Conservation (phyloP, 2,888 invertebrate genomes). For the Gymnoscelis rufifasciata region DNA sequence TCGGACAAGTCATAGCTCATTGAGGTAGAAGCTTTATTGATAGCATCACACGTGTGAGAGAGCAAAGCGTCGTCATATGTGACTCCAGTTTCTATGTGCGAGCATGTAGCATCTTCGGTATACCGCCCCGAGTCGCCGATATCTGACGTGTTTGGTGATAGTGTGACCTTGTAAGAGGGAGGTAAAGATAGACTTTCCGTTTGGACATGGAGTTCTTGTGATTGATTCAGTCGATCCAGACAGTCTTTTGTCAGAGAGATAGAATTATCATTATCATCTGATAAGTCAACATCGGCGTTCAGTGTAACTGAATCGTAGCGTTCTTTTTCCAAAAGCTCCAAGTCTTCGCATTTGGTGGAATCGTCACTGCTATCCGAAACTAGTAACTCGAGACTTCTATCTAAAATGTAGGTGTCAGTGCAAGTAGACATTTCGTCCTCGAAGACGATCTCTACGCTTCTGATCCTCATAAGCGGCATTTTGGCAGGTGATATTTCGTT, state of each 20-base stretch:
- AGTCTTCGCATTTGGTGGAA: slow-evolving; percentile 69
- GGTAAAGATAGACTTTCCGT: slow-evolving; percentile 44
- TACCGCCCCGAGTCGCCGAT: slow-evolving; percentile 64
- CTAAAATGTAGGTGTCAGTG: slow-evolving; percentile 58
- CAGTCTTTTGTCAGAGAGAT: slow-evolving; percentile 45
- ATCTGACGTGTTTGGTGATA: slow-evolving; percentile 60
- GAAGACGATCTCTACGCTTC: slow-evolving; percentile 72
- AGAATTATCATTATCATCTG: slow-evolving; percentile 64
- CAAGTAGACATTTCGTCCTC: slow-evolving; percentile 72
- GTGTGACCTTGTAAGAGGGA: slow-evolving; percentile 42
- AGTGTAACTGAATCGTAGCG: slow-evolving; percentile 59
- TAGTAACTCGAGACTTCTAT: slow-evolving; percentile 57
- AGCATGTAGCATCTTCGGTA: slow-evolving; percentile 64
- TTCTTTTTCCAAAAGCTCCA: slow-evolving; percentile 54
- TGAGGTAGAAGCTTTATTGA: slow-evolving; percentile 43
- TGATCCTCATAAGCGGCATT: slow-evolving; percentile 69
- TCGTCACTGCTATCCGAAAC: slow-evolving; percentile 66
- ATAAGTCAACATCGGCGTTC: slow-evolving; percentile 63
- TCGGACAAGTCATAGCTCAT: slow-evolving; percentile 37
- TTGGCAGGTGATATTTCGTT: slow-evolving; percentile 67
- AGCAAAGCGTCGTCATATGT: slow-evolving; percentile 64
- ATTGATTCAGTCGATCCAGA: slow-evolving; percentile 29
- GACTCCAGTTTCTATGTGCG: slow-evolving; percentile 49
- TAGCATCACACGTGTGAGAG: slow-evolving; percentile 57
- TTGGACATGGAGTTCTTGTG: slow-evolving; percentile 36